Percentiles rank a stretch among this genome's conserved stretches.
These are phyloP conservation scores for Dastarcus helophoroides DNA, from an alignment of 2,888 invertebrate genomes.

Conservation along the genomic window DNA sequence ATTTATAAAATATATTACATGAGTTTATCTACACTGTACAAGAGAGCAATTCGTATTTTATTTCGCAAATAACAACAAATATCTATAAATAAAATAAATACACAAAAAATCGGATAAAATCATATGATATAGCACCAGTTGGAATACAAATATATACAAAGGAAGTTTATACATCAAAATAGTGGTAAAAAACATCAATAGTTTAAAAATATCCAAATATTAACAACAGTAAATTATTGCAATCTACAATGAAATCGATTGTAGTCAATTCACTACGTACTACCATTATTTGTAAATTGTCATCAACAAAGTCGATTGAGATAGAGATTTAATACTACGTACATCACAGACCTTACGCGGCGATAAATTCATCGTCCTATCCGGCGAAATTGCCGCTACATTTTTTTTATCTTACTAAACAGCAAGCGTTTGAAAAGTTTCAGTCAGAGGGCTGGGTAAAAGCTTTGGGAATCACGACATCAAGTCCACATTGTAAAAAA, in stretches of 20 bases:
- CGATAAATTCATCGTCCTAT: slow-evolving; percentile 21
- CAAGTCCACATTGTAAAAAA: too few species aligned
- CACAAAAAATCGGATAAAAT: slow-evolving; percentile 32
- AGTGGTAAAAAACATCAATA: slow-evolving; percentile 6
- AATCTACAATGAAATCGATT: too few species aligned
- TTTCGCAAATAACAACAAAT: slow-evolving; percentile 19
- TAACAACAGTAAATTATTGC: slow-evolving; percentile 3
- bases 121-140: slow-evolving; percentile 39
- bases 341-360: slow-evolving; percentile 31
- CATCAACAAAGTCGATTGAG: slow-evolving; percentile 25
- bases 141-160: slow-evolving; percentile 34
- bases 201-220: slow-evolving; percentile 2
- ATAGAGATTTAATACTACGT: slow-evolving; percentile 25
- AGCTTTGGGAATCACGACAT: too few species aligned
- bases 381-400: slow-evolving; percentile 19
- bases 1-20: slow-evolving; percentile 42
- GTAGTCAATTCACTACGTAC: too few species aligned
- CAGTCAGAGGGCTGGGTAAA: too few species aligned
- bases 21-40: slow-evolving; percentile 42
- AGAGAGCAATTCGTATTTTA: too few species aligned
- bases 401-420: too few species aligned
- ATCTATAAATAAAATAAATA: slow-evolving; percentile 32
- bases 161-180: slow-evolving; percentile 19
- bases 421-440: too few species aligned
- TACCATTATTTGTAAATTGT: slow-evolving; percentile 10